Conservation (phyloP, 2,797 vertebrate genomes). For the Sparidentex hasta region DNA sequence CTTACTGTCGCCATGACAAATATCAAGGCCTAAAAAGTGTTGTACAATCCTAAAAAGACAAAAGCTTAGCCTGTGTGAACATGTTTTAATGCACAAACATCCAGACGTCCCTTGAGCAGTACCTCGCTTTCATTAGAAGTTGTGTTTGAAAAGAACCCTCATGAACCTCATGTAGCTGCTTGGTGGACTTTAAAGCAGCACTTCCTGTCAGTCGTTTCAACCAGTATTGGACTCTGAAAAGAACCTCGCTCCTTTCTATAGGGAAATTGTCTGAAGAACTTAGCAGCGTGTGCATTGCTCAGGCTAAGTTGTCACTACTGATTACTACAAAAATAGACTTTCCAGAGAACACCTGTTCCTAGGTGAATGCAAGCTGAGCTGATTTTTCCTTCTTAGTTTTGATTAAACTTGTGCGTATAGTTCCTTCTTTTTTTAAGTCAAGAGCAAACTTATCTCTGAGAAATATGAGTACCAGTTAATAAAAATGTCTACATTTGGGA, state of each 20-base stretch:
- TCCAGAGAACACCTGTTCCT: conserved; percentile 27
- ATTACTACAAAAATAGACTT: conserved; percentile 56
- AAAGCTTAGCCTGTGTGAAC: not conserved
- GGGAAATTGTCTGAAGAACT: conserved; percentile 49
- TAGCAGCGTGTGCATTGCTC: conserved; percentile 11
- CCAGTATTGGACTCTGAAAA: conserved; percentile 20
- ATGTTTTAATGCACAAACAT: conserved; percentile 2
- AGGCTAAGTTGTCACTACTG: conserved; percentile 45
- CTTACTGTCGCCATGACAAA: not conserved
- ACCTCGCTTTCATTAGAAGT: conserved; percentile 12
- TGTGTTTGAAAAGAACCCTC: conserved; percentile 32
- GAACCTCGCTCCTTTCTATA: conserved; percentile 27
- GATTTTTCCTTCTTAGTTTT: not conserved
- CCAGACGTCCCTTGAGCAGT: not conserved
- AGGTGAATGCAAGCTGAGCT: not conserved
- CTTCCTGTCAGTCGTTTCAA: conserved; percentile 50
- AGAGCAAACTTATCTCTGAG: conserved; percentile 9
- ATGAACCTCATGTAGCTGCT: conserved; percentile 5
- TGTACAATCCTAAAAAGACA: not conserved
- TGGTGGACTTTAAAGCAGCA: conserved; percentile 37
- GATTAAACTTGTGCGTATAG: not conserved
- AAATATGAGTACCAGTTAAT: not conserved
- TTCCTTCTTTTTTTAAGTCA: not conserved
- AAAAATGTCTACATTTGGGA: not conserved
- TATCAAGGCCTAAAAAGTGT: not conserved